phyloP scores from a whole-genome alignment of 1,140 invertebrate genomes.

The Drosophila persimilis region DNA sequence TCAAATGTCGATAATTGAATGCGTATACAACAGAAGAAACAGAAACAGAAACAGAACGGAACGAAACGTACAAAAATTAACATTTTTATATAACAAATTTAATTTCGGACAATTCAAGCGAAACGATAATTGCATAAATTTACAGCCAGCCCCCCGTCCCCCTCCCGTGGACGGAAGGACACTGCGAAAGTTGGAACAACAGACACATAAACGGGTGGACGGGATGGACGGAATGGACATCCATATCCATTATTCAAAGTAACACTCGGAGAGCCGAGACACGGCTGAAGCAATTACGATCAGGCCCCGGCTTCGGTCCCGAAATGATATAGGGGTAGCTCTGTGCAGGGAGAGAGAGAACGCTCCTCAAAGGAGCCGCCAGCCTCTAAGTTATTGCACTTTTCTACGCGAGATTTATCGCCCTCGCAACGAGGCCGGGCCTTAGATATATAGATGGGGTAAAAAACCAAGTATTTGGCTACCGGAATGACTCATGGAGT shows the following conservation, averaged over 20 bases:
- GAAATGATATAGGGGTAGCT: not conserved
- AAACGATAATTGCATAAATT: slow-evolving; percentile 57
- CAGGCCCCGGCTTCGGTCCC: not conserved
- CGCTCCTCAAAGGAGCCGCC: slow-evolving; percentile 32
- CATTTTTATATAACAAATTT: slow-evolving; percentile 73
- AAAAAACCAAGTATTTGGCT: slow-evolving; percentile 7
- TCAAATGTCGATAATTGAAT: slow-evolving; percentile 71
- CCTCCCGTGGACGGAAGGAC: slow-evolving; percentile 16
- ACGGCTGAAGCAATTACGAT: slow-evolving; percentile 43
- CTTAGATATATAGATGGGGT: slow-evolving; percentile 57
- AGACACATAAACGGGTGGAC: not conserved
- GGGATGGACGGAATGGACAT: too few relatives aligned
- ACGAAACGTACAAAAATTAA: slow-evolving; percentile 43
- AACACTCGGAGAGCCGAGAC: slow-evolving; percentile 28
- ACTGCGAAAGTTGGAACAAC: slow-evolving; percentile 1
- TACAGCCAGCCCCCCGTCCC: slow-evolving; percentile 2
- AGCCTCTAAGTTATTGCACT: slow-evolving; percentile 65
- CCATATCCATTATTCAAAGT: slow-evolving; percentile 27
- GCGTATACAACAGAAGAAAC: slow-evolving; percentile 33
- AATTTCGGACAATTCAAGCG: slow-evolving; percentile 53
- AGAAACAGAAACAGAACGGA: slow-evolving; percentile 6
- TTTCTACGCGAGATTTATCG: slow-evolving; percentile 66
- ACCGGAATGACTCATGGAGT: slow-evolving; percentile 53
- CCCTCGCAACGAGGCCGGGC: slow-evolving; percentile 27
- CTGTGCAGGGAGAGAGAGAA: not conserved